Evolutionary conservation across 2,797 vertebrate species (phyloP), one percentile per base, ranked within the genome.

Genomic region (Rhynchonycteris naso): DNA sequence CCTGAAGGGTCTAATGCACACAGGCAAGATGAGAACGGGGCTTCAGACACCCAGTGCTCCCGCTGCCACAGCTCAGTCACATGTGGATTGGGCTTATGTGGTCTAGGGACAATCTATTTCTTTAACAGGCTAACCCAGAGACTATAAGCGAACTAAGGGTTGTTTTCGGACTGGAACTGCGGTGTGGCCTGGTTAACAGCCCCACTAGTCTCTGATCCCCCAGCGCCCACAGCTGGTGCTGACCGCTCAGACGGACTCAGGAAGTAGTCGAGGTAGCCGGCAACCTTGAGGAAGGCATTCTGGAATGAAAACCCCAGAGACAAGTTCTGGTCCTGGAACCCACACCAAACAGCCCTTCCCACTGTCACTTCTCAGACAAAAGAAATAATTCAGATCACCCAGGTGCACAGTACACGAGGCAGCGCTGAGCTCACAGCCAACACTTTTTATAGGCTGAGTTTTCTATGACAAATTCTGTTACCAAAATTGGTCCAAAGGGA

Each of bases 381-480:
- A 38, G 85, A 61, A 93, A 7, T 50, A 59, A 71, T 30, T 26
- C 59, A 28, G 47, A 33, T 0, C 50, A 47, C 1, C 7, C 19
- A 81, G 69, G 50, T 4, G 9, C 33, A 58, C 0, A 28, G 82
- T 74, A 4, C 1, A 22, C 1, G 2, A 19, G 38, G 52, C 22
- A 1, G 26, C 1, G 65, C 35, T 10, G 19, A 82, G 66, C 75
- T 2, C 3, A 6, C 76, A 84, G 26, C 56, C 15, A 22, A 16
- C 18, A 38, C 85, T 65, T 76, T 38, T 75, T 47, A 83, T 16
- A 7, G n/a, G 89, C 66, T 58, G 35, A 54, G 33, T 78, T 61
- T 72, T 93, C 58, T n/a, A 84, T 16, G 15, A n/a, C 35, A 74
- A 66, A 82, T 95, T 96, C 91, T 90, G 82, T 78, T 59, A 54